Evolutionary conservation across 2,797 vertebrate genomes (phyloP), one percentile per base, ranked within the genome.

Genomic region (Argentina silus): DNA sequence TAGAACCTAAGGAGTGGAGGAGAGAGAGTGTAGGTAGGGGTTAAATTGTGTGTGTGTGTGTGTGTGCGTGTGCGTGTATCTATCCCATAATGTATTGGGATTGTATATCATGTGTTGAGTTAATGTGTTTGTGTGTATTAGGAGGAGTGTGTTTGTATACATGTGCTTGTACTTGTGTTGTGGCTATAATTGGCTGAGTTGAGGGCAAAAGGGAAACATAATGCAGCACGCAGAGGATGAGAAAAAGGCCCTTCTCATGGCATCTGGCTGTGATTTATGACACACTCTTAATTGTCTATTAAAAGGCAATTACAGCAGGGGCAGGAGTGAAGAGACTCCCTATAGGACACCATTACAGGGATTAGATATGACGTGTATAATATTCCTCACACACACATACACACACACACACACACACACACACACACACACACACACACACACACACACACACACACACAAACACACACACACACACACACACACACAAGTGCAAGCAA

Each of bases 241-340:
- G 88, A 88, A 87, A 86, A 86, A 87, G 4, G n/a, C 15, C 72
- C 76, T 83, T 87, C 88, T 82, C 89, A 59, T 21, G 7, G 53
- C 65, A 53, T 77, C 87, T 70, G 48, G 78, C 83, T 78, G 85
- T 93, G 92, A 95, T 93, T 93, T 92, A 95, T 89, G 90, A 92
- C 88, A 83, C 77, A 55, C 79, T 91, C 88, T 91, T 94, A 93
- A 93, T 93, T 93, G 93, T 93, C 92, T 91, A 93, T 95, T 93
- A 93, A 94, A 93, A 93, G 90, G 90, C 92, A 92, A 95, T 95
- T 94, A 93, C 86, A 82, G 87, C 78, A 74, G 85, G 83, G 88
- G 87, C 84, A 75, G 86, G 85, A 47, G 74, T 59, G 79, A 17
- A 51, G 48, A 36, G 67, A 48, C 81, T 86, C 79, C 84, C 91